Conservation (phyloP, 2,113 vertebrate species). For the Raja brachyura region DNA sequence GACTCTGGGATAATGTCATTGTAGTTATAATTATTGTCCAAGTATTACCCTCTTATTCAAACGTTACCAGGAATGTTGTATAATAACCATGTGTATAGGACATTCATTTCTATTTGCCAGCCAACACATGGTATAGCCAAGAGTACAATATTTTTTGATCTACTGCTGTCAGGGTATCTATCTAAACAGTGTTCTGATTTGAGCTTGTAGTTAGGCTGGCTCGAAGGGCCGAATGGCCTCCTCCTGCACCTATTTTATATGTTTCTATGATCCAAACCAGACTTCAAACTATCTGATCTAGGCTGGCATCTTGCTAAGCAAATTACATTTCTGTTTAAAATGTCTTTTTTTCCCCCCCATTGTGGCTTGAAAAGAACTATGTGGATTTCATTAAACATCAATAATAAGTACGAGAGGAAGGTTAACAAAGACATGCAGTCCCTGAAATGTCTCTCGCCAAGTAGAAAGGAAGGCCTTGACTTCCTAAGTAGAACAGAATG, state of each 20-base stretch:
- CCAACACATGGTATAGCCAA: not conserved
- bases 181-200: not conserved
- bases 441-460: not conserved
- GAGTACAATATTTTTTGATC: not conserved
- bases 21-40: not conserved
- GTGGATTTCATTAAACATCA: not conserved
- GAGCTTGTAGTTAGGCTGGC: not conserved
- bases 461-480: not conserved
- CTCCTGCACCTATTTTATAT: no score
- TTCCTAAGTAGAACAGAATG: not conserved
- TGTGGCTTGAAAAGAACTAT: not conserved
- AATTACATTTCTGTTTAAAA: not conserved
- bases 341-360: not conserved
- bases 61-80: not conserved
- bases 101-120: not conserved
- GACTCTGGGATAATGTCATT: not conserved
- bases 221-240: no score
- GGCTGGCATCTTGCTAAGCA: not conserved
- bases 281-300: not conserved
- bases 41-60: not conserved
- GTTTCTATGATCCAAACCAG: not conserved
- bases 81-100: not conserved
- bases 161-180: not conserved
- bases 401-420: not conserved
- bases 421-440: not conserved